phyloP scores from a whole-genome alignment of 2,888 invertebrate genomes.

The Caenorhabditis panamensis region DNA sequence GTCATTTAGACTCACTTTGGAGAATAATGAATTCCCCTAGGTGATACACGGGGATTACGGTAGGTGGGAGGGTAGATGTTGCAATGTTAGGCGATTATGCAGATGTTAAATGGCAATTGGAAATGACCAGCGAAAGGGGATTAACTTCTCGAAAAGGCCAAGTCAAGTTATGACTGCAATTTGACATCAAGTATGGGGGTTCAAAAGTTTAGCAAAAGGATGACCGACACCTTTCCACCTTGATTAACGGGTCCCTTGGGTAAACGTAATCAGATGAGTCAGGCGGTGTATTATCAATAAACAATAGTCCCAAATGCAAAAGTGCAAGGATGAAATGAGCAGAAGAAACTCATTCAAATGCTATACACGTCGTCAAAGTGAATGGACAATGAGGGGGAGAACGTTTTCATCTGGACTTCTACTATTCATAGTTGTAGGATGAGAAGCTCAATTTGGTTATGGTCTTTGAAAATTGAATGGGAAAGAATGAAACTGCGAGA shows the following conservation, averaged over 20 bases:
- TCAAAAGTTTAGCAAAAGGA: background rate
- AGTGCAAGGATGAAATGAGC: background rate
- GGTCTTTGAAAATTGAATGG: background rate
- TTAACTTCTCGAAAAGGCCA: slow-evolving; percentile 6
- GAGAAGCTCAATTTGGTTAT: no score
- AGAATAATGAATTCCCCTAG: background rate
- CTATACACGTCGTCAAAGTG: slow-evolving; percentile 1
- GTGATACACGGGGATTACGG: background rate
- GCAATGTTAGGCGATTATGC: slow-evolving; percentile 30
- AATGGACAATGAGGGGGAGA: background rate
- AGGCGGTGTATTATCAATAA: background rate
- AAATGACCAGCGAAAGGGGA: slow-evolving; percentile 40
- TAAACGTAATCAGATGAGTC: background rate
- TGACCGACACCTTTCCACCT: background rate
- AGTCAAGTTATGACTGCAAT: no score
- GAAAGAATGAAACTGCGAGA: no score
- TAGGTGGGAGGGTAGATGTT: slow-evolving; percentile 30
- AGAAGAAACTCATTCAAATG: background rate
- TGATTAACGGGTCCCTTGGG: background rate
- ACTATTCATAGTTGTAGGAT: no score
- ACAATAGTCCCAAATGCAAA: background rate
- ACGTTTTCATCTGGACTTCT: no score
- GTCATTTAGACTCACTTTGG: slow-evolving; percentile 8
- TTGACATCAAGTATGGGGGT: background rate
- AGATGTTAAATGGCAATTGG: slow-evolving; percentile 23